phyloP scores from a whole-genome alignment of 2,113 vertebrate species.

The Tichodroma muraria region DNA sequence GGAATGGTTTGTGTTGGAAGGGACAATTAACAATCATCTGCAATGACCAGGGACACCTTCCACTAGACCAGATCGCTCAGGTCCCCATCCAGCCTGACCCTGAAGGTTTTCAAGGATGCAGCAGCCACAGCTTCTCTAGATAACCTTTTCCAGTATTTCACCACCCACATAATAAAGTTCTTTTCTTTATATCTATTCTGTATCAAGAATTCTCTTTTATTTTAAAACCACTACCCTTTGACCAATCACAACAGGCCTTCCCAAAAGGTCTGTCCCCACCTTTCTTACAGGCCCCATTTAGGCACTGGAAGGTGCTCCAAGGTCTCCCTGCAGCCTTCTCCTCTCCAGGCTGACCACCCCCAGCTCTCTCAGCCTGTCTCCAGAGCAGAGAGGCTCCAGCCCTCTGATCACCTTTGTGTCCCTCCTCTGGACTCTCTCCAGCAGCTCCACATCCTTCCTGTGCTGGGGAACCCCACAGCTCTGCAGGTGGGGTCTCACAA shows the following conservation, averaged over 20 bases:
- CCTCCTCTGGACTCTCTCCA: neutral
- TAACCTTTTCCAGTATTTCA: neutral
- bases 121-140: neutral
- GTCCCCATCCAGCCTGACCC: neutral
- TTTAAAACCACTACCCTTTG: neutral
- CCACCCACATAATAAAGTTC: neutral
- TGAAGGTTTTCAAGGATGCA: neutral
- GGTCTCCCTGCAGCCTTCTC: neutral
- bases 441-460: fast-evolving
- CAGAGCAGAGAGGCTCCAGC: fast-evolving
- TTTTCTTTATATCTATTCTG: neutral
- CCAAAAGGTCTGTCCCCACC: neutral
- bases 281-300: neutral
- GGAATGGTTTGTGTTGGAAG: neutral
- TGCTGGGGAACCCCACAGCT: fast-evolving
- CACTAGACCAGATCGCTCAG: neutral
- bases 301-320: neutral
- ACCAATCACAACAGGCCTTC: neutral
- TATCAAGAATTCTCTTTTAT: neutral
- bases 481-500: neutral
- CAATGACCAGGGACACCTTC: neutral
- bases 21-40: neutral
- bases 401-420: fast-evolving
- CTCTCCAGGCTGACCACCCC: neutral
- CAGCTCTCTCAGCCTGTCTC: neutral